phyloP scores from a whole-genome alignment of 2,797 vertebrate genomes.

The Xenentodon cancila region DNA sequence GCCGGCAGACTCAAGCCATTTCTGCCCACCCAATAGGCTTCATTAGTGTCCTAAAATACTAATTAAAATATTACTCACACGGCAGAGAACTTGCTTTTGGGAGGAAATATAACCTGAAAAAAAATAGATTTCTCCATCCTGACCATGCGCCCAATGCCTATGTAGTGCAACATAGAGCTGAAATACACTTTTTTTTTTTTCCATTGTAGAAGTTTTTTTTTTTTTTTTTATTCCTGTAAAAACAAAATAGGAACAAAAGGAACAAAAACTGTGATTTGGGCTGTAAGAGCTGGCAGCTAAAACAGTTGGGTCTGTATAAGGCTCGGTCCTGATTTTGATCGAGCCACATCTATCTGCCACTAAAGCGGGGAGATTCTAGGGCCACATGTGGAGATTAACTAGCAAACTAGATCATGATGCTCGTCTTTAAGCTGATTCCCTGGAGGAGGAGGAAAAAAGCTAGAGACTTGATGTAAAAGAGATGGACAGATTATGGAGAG shows the following conservation, averaged over 20 bases:
- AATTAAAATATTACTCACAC: conserved; percentile 69
- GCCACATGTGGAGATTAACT: conserved; percentile 22
- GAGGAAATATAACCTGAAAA: background rate
- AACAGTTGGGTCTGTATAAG: conserved; percentile 2
- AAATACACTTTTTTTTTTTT: background rate
- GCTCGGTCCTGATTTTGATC: conserved; percentile 34
- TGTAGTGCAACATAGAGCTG: background rate
- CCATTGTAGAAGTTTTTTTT: conserved; percentile 1
- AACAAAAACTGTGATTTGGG: background rate
- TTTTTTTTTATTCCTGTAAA: background rate
- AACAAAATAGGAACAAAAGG: background rate
- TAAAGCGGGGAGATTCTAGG: conserved; percentile 49
- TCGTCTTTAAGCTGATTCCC: conserved; percentile 54
- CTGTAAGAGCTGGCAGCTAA: background rate
- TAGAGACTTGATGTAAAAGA: conserved; percentile 37
- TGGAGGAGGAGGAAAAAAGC: conserved; percentile 7
- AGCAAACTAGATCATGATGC: conserved; percentile 31
- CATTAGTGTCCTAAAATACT: conserved; percentile 80
- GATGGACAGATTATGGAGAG: conserved; percentile 55
- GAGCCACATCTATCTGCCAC: conserved; percentile 29
- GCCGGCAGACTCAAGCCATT: conserved; percentile 44
- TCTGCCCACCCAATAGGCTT: conserved; percentile 72
- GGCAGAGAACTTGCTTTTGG: conserved; percentile 41
- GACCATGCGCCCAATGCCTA: conserved; percentile 9
- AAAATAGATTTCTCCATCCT: conserved; percentile 1